phyloP scores from a whole-genome alignment of 92 coral and sea anemone species.

The Micromussa lordhowensis region DNA sequence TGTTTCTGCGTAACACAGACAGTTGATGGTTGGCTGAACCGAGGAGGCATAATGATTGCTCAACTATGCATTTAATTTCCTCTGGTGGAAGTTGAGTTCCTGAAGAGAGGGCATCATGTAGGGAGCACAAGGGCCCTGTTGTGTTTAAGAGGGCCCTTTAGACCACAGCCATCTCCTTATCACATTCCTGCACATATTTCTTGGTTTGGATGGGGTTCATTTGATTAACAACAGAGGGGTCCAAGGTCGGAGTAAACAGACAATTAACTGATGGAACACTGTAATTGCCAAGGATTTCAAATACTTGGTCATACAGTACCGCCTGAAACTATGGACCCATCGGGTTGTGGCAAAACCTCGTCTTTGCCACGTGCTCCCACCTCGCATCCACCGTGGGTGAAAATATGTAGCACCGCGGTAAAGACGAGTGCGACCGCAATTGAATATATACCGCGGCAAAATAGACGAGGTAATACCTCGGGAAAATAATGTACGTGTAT shows the following conservation, averaged over 20 bases:
- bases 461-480: too few relatives aligned
- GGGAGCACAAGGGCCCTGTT: conserved; percentile 55
- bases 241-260: conserved; percentile 42
- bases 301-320: conserved; percentile 60
- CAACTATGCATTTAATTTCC: conserved; percentile 39
- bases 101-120: conserved; percentile 47
- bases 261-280: conserved; percentile 51
- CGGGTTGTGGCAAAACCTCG: too few relatives aligned
- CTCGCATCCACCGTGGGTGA: too few relatives aligned
- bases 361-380: too few relatives aligned
- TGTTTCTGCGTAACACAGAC: too few relatives aligned
- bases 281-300: conserved; percentile 52
- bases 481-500: too few relatives aligned
- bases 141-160: conserved; percentile 47
- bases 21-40: conserved; percentile 59
- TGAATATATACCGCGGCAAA: too few relatives aligned
- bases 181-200: conserved; percentile 47
- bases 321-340: too few relatives aligned
- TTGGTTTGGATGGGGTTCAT: conserved; percentile 47
- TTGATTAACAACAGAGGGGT: conserved; percentile 45
- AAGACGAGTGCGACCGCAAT: too few relatives aligned
- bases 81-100: conserved; percentile 21
- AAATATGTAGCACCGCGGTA: too few relatives aligned
- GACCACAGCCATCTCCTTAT: conserved; percentile 48
- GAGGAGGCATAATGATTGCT: conserved; percentile 48